Conservation (phyloP, 1,140 invertebrate species). For the Philaenus spumarius region DNA sequence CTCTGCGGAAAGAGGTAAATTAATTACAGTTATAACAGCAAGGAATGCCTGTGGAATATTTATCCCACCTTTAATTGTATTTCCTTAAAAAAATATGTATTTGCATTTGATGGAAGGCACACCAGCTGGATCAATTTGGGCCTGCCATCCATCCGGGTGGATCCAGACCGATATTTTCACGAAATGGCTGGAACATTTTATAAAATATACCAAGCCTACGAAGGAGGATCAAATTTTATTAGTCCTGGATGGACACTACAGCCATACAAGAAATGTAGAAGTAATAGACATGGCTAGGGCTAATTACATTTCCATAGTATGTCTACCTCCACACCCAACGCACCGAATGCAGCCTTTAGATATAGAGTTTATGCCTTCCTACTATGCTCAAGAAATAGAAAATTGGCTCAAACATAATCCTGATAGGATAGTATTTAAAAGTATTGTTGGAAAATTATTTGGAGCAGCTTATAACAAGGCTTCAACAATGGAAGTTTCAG, state of each 20-base stretch:
- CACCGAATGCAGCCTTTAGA: conserved; percentile 40
- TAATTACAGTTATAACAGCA: conserved; percentile 29
- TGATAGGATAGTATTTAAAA: conserved; percentile 31
- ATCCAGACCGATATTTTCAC: conserved; percentile 33
- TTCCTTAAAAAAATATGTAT: conserved; percentile 32
- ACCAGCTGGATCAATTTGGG: conserved; percentile 33
- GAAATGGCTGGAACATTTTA: conserved; percentile 34
- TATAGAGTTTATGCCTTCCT: conserved; percentile 36
- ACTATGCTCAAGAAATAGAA: conserved; percentile 28
- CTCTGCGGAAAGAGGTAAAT: conserved; percentile 31
- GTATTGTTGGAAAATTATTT: conserved; percentile 34
- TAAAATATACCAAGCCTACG: conserved; percentile 31
- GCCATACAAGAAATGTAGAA: conserved; percentile 36
- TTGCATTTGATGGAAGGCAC: conserved; percentile 33
- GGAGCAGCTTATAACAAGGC: conserved; percentile 33
- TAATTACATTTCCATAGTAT: conserved; percentile 28
- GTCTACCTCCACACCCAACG: conserved; percentile 35
- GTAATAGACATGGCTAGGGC: conserved; percentile 25
- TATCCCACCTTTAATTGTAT: conserved; percentile 37
- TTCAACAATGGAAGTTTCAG: conserved; percentile 31
- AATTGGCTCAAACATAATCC: conserved; percentile 33
- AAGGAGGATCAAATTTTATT: conserved; percentile 31
- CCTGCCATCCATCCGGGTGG: conserved; percentile 31
- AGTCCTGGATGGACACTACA: conserved; percentile 34
- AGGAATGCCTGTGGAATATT: conserved; percentile 35